phyloP scores from a whole-genome alignment of 2,797 vertebrate species.

The Alca torda region DNA sequence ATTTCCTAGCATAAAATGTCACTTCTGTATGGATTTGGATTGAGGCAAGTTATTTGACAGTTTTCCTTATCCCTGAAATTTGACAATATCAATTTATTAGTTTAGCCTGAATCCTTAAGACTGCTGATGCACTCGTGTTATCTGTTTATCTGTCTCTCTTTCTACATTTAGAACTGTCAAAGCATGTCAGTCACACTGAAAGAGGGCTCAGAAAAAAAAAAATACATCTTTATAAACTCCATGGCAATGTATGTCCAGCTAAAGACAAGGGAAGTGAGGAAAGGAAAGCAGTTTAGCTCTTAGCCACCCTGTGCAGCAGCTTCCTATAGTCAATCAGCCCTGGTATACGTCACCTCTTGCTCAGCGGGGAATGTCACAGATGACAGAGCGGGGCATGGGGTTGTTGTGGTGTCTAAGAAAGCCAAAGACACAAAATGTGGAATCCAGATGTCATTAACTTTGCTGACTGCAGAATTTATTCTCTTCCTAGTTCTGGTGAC shows the following conservation, averaged over 20 bases:
- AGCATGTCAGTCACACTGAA: not conserved
- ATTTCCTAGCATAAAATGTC: not conserved
- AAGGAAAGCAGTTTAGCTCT: not conserved
- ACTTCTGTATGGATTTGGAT: not conserved
- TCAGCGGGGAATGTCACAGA: not conserved
- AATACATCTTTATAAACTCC: not conserved
- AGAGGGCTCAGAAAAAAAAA: not conserved
- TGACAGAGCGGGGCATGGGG: not conserved
- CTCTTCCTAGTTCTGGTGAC: constrained; percentile 64
- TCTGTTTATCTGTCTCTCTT: not conserved
- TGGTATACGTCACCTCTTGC: not conserved
- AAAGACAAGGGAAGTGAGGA: not conserved
- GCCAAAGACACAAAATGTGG: not conserved
- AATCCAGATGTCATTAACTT: not conserved
- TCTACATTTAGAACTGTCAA: not conserved
- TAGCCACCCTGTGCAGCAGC: not conserved
- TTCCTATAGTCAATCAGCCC: not conserved
- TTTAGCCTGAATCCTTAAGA: constrained; percentile 13
- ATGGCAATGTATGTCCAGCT: not conserved
- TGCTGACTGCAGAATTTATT: not conserved
- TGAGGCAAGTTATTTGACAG: not conserved
- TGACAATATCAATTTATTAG: not conserved
- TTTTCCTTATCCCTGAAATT: constrained; percentile 1
- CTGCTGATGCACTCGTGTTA: not conserved
- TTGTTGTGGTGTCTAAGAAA: not conserved